A percentile compares a stretch with the other conserved stretches of the same genome.
Conservation (phyloP, 2,113 vertebrate species). For the Corydoras sp. region DNA sequence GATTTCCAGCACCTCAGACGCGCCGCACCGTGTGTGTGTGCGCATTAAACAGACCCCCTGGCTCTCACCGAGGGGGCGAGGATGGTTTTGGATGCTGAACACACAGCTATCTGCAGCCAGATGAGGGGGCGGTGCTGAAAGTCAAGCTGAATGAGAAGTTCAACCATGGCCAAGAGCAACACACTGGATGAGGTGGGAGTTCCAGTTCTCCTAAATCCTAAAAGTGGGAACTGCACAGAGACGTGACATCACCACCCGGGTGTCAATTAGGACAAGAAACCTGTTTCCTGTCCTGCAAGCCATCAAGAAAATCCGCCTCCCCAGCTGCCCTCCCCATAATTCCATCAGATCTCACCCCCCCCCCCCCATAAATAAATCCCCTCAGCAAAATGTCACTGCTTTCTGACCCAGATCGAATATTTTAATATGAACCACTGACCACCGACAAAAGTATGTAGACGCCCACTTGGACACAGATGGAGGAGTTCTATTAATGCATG, state of each 20-base stretch:
- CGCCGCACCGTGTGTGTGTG: conserved; percentile 7
- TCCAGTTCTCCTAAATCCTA: neutral
- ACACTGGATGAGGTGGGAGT: no score
- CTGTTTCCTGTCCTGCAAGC: neutral
- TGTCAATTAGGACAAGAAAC: conserved; percentile 4
- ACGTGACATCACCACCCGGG: neutral
- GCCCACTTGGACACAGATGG: no score
- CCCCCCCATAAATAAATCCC: neutral
- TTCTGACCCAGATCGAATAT: no score
- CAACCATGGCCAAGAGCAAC: neutral
- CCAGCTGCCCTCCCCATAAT: neutral
- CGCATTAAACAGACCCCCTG: conserved; percentile 36
- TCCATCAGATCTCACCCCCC: neutral
- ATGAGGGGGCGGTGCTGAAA: conserved; percentile 8
- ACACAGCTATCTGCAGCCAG: neutral
- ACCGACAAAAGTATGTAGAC: no score
- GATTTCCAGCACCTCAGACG: conserved; percentile 30
- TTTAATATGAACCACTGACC: no score
- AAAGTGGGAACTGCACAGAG: neutral
- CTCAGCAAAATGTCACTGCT: no score
- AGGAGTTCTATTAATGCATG: no score
- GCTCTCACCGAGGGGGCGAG: conserved; percentile 10
- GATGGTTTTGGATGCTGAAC: conserved; percentile 16
- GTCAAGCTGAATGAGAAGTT: neutral
- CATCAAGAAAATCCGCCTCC: neutral